Base-by-base conservation (phyloP, 2,888 invertebrate species). In the Anaspis maculata region DNA sequence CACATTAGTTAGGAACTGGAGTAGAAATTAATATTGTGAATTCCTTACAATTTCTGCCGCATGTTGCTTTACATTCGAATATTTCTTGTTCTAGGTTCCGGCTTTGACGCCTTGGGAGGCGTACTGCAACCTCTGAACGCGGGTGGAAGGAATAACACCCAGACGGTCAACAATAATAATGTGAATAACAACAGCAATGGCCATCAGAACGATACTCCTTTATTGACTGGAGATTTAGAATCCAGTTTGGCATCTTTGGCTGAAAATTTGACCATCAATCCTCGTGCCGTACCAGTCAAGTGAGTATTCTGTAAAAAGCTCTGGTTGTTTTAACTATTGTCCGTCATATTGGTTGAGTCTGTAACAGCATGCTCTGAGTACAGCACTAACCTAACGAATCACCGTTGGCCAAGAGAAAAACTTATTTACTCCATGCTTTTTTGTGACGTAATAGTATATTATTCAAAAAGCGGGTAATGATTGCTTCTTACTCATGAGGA, bases 161-260 rank as follows among this genome's bases (percentile, higher is more conserved):
- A 30, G 13, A 7, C 13, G 49, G 49, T 27, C 54, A 56, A 32
- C 30, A 45, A 39, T 26, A 46, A 43, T 23, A 45, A 39, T 32
- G 45, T 39, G 30, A 30, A 30, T 23, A 46, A 39, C 19, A 47
- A 45, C 32, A 47, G 42, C 24, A 50, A 41, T 37, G 44, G 59
- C 51, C 51, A 67, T 35, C 53, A 58, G 27, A 48, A 57, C 11
- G 64, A 63, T 39, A 61, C 70, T 45, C 66, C 70, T 42, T 82
- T 95, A 46, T 73, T 94, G 43, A 89, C 90, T 14, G 90, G 91
- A 34, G 95, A 95, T 67, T 72, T 96, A 64, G 94, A 96, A 64
- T 87, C 90, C 51, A 92, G 91, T 51, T 77, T 95, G 41, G 92
- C 92, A 42, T 86, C 86, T 46, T 72, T 96, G 52, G 95, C 94